Conservation (phyloP, 2,113 vertebrate species). For the Mellivora capensis region DNA sequence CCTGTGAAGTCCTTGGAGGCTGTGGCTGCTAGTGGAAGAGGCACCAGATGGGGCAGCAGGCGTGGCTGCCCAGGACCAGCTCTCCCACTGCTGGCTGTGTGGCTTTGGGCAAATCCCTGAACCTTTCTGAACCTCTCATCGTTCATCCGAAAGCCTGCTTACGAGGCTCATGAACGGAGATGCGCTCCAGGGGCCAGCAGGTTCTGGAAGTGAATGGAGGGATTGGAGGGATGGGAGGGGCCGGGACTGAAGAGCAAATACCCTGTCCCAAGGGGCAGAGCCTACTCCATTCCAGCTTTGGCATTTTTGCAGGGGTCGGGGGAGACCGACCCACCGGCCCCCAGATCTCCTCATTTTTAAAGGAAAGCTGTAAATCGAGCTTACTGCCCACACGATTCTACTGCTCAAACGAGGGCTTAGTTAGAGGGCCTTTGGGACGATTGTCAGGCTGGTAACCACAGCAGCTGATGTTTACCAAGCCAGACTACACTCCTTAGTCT, state of each 20-base stretch:
- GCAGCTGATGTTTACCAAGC: background rate
- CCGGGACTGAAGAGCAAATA: background rate
- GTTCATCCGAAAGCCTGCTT: background rate
- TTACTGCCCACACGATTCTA: background rate
- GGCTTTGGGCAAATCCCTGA: background rate
- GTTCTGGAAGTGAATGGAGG: background rate
- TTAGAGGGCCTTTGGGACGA: background rate
- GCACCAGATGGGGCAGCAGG: rapidly evolving
- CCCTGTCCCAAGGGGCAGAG: background rate
- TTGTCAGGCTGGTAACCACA: background rate
- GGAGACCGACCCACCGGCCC: background rate
- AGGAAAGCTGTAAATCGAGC: background rate
- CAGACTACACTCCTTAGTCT: background rate
- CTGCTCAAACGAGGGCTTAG: background rate
- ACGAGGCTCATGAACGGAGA: background rate
- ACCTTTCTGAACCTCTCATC: background rate
- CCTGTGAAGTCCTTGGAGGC: background rate
- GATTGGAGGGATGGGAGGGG: background rate
- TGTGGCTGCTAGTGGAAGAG: background rate
- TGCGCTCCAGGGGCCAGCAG: background rate
- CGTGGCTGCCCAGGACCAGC: background rate
- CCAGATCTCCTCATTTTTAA: background rate
- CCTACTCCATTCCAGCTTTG: background rate
- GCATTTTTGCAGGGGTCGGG: background rate
- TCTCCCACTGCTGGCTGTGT: background rate